Conservation (phyloP, 2,888 invertebrate species). For the Cecidostiba fungosa region DNA sequence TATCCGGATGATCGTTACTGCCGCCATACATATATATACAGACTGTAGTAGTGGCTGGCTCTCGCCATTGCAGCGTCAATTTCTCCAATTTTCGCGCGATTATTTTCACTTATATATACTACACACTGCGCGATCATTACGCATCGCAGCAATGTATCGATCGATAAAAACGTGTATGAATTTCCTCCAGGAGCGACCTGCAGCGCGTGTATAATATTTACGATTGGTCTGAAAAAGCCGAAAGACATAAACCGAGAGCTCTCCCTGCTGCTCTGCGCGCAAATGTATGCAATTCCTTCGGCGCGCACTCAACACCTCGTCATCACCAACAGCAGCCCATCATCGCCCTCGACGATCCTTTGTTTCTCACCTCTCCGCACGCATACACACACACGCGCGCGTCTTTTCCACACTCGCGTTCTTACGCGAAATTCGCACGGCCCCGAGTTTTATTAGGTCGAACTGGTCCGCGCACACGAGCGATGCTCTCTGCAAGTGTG, state of each 20-base stretch:
- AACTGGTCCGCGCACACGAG: slow-evolving; percentile 8
- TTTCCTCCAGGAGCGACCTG: too few species aligned
- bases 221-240: neutral
- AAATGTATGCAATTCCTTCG: slow-evolving; percentile 20
- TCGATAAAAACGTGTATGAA: neutral
- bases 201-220: too few species aligned
- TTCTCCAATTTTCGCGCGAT: neutral
- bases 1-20: neutral
- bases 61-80: neutral
- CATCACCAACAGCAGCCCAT: slow-evolving; percentile 23
- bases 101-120: too few species aligned
- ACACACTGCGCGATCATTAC: too few species aligned
- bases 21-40: too few species aligned
- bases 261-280: neutral
- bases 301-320: slow-evolving; percentile 36
- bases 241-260: neutral
- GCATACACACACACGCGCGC: neutral
- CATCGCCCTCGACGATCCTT: slow-evolving; percentile 32
- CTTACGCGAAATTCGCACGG: slow-evolving; percentile 5
- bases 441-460: slow-evolving; percentile 19
- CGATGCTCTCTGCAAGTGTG: neutral
- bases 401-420: neutral
- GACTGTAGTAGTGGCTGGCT: neutral
- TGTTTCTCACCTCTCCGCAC: slow-evolving; percentile 21
- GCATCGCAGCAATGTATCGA: neutral